These are phyloP conservation scores for Hydra vulgaris DNA, from an alignment of 30 jellyfish, hydroid and myxozoan genomes.

Conservation along the genomic window DNA sequence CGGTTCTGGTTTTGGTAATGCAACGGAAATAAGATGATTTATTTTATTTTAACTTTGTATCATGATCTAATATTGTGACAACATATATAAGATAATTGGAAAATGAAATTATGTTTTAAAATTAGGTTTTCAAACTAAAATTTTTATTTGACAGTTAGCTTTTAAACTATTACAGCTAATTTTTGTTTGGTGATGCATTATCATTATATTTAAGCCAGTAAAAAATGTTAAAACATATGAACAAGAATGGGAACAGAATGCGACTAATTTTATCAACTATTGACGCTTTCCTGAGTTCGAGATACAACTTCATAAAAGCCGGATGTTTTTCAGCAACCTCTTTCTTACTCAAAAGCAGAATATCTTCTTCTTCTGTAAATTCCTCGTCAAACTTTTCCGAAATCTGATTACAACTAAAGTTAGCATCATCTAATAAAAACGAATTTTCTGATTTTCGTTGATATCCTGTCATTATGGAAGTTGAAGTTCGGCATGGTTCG, in stretches of 20 bases:
- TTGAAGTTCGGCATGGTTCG: not conserved
- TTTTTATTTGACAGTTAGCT: no score
- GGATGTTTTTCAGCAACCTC: constrained; percentile 13
- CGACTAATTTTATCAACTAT: constrained; percentile 12
- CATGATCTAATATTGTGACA: no score
- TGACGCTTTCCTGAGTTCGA: constrained; percentile 9
- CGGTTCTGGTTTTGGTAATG: no score
- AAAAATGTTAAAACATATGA: constrained; percentile 10
- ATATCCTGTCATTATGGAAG: not conserved
- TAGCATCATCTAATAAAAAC: no score
- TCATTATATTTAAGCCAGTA: constrained; percentile 10
- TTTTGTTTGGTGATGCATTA: not conserved
- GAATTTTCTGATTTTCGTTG: not conserved
- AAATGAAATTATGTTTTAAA: no score
- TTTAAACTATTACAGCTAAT: no score
- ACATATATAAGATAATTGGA: no score
- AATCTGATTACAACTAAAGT: no score
- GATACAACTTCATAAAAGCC: constrained; percentile 4
- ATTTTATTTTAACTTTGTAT: no score
- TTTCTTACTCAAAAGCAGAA: not conserved
- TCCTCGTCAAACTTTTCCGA: not conserved
- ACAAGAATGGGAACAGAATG: constrained; percentile 17
- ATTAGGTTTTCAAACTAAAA: no score
- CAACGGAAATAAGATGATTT: no score
- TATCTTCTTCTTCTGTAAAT: not conserved